A percentile compares a stretch with the other conserved stretches of the same genome.
Conservation (phyloP, 1,140 invertebrate genomes). For the Laupala kohalensis region DNA sequence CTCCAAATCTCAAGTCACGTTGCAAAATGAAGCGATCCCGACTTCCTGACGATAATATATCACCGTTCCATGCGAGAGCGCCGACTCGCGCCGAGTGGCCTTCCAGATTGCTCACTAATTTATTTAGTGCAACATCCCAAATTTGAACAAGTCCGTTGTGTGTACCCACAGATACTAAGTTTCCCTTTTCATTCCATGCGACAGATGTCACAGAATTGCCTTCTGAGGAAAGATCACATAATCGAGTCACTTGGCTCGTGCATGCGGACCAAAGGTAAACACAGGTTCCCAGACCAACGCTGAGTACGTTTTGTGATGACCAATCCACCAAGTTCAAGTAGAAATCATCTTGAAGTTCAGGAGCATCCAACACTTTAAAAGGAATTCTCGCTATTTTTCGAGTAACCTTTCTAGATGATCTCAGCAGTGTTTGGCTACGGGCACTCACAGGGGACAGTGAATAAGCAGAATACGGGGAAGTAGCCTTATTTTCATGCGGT, state of each 20-base stretch:
- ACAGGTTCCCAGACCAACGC: constrained; percentile 52
- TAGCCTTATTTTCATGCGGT: constrained; percentile 19
- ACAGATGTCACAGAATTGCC: constrained; percentile 57
- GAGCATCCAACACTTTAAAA: constrained; percentile 77
- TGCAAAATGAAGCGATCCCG: constrained; percentile 89
- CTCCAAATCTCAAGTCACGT: constrained; percentile 76
- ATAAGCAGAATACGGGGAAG: constrained; percentile 52
- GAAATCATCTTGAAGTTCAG: constrained; percentile 60
- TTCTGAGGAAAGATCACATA: constrained; percentile 52
- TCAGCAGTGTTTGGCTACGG: constrained; percentile 87
- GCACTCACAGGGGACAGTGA: constrained; percentile 86
- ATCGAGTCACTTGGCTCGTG: constrained; percentile 51
- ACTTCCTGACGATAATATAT: constrained; percentile 91
- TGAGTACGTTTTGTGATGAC: constrained; percentile 55
- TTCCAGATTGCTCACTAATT: constrained; percentile 80
- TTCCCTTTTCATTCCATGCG: constrained; percentile 71
- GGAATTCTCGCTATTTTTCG: constrained; percentile 94
- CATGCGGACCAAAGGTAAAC: constrained; percentile 62
- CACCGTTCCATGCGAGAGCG: constrained; percentile 95
- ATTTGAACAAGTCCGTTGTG: constrained; percentile 94
- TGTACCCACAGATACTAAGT: constrained; percentile 93
- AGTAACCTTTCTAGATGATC: constrained; percentile 88
- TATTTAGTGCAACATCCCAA: constrained; percentile 93
- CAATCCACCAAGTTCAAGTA: constrained; percentile 61
- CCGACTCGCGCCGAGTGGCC: constrained; percentile 88